Percentiles rank a stretch among this genome's conserved stretches.
phyloP scores from a whole-genome alignment of 2,797 vertebrate species.

The Spheniscus humboldti region DNA sequence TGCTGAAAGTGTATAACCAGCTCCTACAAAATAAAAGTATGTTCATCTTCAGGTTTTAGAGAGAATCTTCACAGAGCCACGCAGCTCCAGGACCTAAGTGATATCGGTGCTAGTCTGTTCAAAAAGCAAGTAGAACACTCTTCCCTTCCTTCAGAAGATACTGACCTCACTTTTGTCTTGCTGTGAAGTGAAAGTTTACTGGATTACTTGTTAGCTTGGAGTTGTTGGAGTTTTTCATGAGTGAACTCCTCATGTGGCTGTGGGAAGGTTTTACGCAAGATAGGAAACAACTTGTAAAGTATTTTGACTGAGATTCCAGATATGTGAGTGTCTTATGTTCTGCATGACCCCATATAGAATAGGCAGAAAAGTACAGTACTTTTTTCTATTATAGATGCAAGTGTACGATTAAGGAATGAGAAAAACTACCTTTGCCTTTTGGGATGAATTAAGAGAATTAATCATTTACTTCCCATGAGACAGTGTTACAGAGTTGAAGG shows the following conservation, averaged over 20 bases:
- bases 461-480: neutral
- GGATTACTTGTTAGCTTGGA: neutral
- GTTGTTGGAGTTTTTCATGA: neutral
- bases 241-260: neutral
- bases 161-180: neutral
- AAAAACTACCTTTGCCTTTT: conserved; percentile 22
- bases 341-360: neutral
- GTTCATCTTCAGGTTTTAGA: neutral
- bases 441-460: neutral
- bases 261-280: neutral
- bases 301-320: neutral
- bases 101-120: neutral
- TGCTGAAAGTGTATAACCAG: neutral
- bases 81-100: neutral
- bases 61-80: neutral
- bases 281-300: neutral
- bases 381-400: neutral
- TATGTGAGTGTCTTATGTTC: neutral
- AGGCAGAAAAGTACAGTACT: neutral
- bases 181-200: neutral
- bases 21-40: neutral
- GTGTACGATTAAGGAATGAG: neutral
- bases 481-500: neutral
- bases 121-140: neutral
- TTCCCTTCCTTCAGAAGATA: neutral